These are phyloP conservation scores for Zaprionus obscuricornis DNA, from an alignment of 2,888 invertebrate species.

Conservation along the genomic window DNA sequence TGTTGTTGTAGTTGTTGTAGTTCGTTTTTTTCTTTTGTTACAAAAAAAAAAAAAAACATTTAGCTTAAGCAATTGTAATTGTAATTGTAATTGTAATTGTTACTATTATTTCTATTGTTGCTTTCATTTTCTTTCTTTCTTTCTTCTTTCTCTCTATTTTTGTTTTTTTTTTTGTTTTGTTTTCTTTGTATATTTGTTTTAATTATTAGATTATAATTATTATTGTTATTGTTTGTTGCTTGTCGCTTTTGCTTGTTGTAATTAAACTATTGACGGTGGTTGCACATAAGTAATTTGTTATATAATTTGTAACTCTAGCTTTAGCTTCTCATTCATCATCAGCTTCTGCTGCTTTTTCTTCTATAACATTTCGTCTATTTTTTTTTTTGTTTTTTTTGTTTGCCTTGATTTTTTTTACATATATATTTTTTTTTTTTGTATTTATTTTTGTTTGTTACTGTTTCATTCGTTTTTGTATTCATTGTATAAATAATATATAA, in stretches of 20 bases:
- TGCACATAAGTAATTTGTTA: slow-evolving; percentile 38
- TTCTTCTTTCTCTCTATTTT: slow-evolving; percentile 27
- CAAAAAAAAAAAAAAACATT: slow-evolving; percentile 40
- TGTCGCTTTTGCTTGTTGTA: slow-evolving; percentile 21
- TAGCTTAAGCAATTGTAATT: slow-evolving; percentile 35
- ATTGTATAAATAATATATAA: slow-evolving; percentile 35
- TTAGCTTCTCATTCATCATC: not conserved
- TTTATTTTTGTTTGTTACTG: too few relatives aligned
- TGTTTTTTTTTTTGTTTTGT: slow-evolving; percentile 34
- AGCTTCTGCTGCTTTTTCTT: too few relatives aligned
- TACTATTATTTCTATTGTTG: slow-evolving; percentile 46
- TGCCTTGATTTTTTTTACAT: too few relatives aligned
- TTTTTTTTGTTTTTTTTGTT: slow-evolving; percentile 37
- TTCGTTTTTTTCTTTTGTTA: slow-evolving; percentile 37
- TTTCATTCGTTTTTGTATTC: too few relatives aligned
- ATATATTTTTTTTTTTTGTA: too few relatives aligned
- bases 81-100: slow-evolving; percentile 40
- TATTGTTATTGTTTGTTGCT: slow-evolving; percentile 27
- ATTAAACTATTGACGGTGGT: slow-evolving; percentile 76
- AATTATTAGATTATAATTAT: slow-evolving; percentile 17
- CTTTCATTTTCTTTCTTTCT: slow-evolving; percentile 34
- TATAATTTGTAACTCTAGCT: not conserved
- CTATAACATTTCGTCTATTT: slow-evolving; percentile 25
- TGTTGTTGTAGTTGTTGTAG: slow-evolving; percentile 64
- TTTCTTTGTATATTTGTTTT: slow-evolving; percentile 32